Conservation (phyloP, 2,888 invertebrate species). For the Steromphala cineraria region DNA sequence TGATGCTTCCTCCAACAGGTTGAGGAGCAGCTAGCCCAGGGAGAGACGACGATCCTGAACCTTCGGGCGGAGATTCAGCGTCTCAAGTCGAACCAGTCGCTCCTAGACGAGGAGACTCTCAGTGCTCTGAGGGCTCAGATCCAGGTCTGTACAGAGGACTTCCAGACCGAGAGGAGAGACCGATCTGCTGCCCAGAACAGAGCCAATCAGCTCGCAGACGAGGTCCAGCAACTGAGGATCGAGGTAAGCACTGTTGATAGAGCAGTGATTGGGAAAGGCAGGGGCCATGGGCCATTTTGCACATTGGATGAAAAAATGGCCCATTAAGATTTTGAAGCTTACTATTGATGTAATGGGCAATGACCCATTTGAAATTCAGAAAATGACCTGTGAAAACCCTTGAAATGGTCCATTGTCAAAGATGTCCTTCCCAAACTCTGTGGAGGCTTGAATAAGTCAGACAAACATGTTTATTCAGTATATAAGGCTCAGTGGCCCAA, state of each 20-base stretch:
- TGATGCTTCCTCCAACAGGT: conserved; percentile 13
- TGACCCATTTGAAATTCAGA: too few species aligned
- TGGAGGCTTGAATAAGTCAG: too few species aligned
- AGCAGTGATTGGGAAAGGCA: too few species aligned
- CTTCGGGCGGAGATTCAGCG: conserved; percentile 32
- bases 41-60: conserved; percentile 30
- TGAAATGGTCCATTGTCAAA: too few species aligned
- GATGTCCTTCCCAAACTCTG: too few species aligned
- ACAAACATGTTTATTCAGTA: too few species aligned
- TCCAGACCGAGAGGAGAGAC: conserved; percentile 66
- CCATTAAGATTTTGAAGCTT: too few species aligned
- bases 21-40: conserved; percentile 38
- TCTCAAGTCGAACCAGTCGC: neutral
- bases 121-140: conserved; percentile 65
- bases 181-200: conserved; percentile 59
- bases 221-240: conserved; percentile 42
- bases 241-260: conserved; percentile 44
- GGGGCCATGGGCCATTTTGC: too few species aligned
- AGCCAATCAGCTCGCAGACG: conserved; percentile 47
- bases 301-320: too few species aligned
- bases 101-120: conserved; percentile 43
- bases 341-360: too few species aligned
- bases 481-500: too few species aligned
- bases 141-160: conserved; percentile 69
- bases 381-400: too few species aligned